Percentiles rank a stretch among this genome's conserved stretches.
phyloP scores from a whole-genome alignment of 2,113 vertebrate genomes.

The Oreochromis spilurus region DNA sequence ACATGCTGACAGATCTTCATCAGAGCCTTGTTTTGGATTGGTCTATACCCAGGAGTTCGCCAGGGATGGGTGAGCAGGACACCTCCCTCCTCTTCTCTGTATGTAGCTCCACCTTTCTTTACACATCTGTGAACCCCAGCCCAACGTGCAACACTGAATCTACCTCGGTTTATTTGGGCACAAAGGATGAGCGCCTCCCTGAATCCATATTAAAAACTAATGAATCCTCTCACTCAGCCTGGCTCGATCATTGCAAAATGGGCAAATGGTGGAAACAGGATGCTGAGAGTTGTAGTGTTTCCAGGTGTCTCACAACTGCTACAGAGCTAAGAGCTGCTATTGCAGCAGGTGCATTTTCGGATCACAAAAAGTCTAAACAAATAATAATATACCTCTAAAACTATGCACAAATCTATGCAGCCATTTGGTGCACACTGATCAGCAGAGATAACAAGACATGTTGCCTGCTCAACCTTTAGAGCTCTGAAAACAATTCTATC shows the following conservation, averaged over 20 bases:
- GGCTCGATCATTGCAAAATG: neutral
- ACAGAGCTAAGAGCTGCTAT: neutral
- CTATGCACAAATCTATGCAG: neutral
- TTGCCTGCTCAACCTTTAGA: neutral
- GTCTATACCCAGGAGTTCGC: neutral
- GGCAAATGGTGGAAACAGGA: slow-evolving; percentile 35
- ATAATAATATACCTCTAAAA: neutral
- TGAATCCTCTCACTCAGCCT: neutral
- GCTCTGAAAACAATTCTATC: neutral
- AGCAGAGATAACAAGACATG: neutral
- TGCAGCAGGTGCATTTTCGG: neutral
- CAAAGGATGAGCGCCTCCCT: neutral
- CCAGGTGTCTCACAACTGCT: neutral
- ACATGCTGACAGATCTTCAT: neutral
- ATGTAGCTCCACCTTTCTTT: neutral
- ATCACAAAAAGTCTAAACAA: neutral
- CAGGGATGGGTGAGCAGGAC: neutral
- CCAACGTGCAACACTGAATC: neutral
- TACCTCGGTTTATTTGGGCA: neutral
- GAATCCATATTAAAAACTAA: neutral
- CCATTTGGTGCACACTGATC: neutral
- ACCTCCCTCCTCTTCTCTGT: neutral
- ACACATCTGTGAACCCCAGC: neutral
- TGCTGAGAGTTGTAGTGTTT: neutral
- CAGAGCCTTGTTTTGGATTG: neutral